These are phyloP conservation scores for Trichonephila clavata DNA, from an alignment of 1,140 invertebrate genomes.

Conservation along the genomic window DNA sequence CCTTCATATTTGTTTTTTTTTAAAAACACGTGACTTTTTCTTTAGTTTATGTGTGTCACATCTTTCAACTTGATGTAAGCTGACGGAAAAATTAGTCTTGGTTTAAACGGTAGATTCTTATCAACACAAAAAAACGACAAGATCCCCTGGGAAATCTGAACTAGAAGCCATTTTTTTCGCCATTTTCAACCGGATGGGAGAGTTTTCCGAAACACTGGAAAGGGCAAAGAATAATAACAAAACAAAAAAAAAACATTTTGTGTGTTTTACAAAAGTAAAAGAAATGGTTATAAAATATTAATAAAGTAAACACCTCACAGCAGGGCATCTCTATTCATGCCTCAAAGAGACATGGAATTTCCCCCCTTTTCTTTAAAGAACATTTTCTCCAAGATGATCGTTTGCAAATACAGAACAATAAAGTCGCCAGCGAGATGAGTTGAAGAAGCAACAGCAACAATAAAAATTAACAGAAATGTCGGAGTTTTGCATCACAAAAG, in stretches of 20 bases:
- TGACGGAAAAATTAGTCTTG: too few relatives aligned
- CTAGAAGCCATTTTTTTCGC: too few relatives aligned
- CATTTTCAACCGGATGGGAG: too few relatives aligned
- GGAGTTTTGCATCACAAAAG: conserved; percentile 7
- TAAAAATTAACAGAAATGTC: background rate
- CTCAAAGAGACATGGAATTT: background rate
- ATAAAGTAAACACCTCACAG: background rate
- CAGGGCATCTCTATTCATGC: background rate
- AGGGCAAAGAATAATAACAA: background rate
- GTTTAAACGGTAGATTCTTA: too few relatives aligned
- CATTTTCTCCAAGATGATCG: background rate
- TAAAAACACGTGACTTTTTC: too few relatives aligned
- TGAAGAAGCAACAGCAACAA: background rate
- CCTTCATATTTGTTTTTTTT: too few relatives aligned
- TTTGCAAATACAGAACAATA: background rate
- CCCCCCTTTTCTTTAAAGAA: background rate
- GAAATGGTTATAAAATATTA: background rate
- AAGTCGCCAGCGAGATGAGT: background rate
- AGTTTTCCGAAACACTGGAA: too few relatives aligned
- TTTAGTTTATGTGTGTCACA: too few relatives aligned
- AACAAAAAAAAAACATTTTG: background rate
- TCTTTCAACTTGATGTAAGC: too few relatives aligned
- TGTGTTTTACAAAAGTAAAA: background rate
- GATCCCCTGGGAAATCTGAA: too few relatives aligned
- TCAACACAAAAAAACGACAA: too few relatives aligned